Base-by-base conservation (phyloP, 2,888 invertebrate species). In the Amiota mariae region DNA sequence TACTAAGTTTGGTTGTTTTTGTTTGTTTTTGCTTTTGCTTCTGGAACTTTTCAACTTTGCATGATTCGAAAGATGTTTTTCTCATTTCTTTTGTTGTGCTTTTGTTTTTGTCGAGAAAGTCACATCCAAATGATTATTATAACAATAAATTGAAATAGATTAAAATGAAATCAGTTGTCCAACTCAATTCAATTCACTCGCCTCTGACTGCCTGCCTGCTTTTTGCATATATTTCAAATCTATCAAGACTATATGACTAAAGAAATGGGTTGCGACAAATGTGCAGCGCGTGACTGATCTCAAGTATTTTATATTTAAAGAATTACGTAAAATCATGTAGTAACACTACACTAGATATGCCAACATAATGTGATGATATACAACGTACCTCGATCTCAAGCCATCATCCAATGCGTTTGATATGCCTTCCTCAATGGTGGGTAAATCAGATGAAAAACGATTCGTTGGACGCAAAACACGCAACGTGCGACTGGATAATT, bases 401-500 rank as follows among this genome's bases (percentile, higher is more conserved):
- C 89, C 88, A 76, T 89, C 88, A 79, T 89, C 90, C 76, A 89
- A 85, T 73, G 85, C 85, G 80, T 88, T 89, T 77, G 87, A 82
- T 79, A 88, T 89, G 79, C 94, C 93, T 87, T 95, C 95, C 82
- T 94, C 93, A 81, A 95, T 95, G 81, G 94, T 95, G 54, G 95
- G 94, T 85, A 95, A 90, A 77, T 93, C 92, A 0, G 94, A 93
- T 46, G 93, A 93, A 74, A 95, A 92, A 74, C 93, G 93, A 88
- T 94, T 94, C 61, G 94, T 95, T 18, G 95, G 95, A 57, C 95
- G 93, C 72, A 95, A 90, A 77, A 94, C 92, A 88, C 94, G 91
- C 74, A 87, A 72, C 56, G 95, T 95, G 71, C 95, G 91, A 77
- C 94, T 94, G 11, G 95, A 95, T 73, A 95, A 91, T 75, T 93